Conservation (phyloP, 2,113 vertebrate genomes). For the Gymnocephalus cernua region DNA sequence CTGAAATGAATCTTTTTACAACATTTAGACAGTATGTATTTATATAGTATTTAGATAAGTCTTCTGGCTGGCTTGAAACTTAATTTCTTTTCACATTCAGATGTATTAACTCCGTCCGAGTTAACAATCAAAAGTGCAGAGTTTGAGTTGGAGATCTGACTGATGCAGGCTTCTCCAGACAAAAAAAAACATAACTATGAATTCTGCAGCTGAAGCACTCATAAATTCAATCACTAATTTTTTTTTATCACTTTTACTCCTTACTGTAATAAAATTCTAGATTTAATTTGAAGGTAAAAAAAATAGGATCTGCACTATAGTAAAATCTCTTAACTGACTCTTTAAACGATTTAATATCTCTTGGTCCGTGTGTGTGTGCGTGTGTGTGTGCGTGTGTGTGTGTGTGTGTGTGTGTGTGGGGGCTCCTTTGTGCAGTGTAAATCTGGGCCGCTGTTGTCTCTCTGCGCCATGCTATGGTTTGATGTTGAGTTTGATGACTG, state of each 20-base stretch:
- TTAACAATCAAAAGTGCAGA: constrained; percentile 9
- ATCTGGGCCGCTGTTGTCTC: constrained; percentile 54
- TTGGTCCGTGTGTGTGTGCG: neutral
- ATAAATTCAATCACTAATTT: constrained; percentile 44
- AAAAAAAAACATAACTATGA: constrained; percentile 32
- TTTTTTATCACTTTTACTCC: constrained; percentile 22
- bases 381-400: neutral
- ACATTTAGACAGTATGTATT: no score
- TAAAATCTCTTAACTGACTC: constrained; percentile 18
- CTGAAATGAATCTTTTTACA: neutral
- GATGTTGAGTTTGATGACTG: constrained; percentile 71
- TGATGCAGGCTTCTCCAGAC: neutral
- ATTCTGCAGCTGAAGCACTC: constrained; percentile 32
- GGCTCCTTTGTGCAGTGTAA: constrained; percentile 31
- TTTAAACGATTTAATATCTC: neutral
- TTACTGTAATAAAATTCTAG: constrained; percentile 22
- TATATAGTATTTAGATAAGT: neutral
- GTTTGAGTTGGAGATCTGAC: constrained; percentile 9
- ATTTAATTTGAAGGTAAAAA: constrained; percentile 25
- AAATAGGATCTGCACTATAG: neutral
- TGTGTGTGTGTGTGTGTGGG: neutral
- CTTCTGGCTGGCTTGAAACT: neutral
- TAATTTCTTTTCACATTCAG: neutral
- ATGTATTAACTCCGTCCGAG: constrained; percentile 19
- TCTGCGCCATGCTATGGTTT: constrained; percentile 45